Conservation (phyloP, 2,797 vertebrate species). For the Fistularia tabacaria region DNA sequence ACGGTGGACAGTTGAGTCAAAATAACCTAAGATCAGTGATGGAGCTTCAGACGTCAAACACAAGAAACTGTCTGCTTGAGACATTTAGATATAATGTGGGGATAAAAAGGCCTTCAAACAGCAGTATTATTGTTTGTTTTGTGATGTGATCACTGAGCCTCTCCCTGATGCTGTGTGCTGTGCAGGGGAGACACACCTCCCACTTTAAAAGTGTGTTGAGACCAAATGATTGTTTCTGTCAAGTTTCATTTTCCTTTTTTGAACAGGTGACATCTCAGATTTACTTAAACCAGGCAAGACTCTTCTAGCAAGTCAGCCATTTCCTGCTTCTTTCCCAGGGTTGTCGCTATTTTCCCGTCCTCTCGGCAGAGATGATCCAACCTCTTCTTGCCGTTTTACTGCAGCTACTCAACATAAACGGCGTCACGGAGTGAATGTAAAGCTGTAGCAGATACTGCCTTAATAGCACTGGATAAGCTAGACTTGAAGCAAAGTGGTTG, state of each 20-base stretch:
- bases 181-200: too few species aligned
- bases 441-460: constrained; percentile 16
- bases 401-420: constrained; percentile 10
- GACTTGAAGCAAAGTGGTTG: constrained; percentile 27
- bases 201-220: constrained; percentile 1
- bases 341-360: neutral
- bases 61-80: too few species aligned
- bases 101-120: too few species aligned
- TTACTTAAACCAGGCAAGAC: too few species aligned
- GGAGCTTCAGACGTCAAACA: too few species aligned
- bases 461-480: constrained; percentile 43
- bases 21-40: too few species aligned
- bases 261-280: too few species aligned
- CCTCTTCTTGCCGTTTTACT: neutral
- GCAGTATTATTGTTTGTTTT: too few species aligned
- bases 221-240: constrained; percentile 41
- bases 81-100: too few species aligned
- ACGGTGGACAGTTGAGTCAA: too few species aligned
- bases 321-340: neutral
- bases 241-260: constrained; percentile 8
- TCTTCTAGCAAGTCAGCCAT: neutral
- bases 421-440: constrained; percentile 44
- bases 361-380: constrained; percentile 8
- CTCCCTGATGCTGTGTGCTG: constrained; percentile 1
- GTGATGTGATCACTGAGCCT: too few species aligned